Conservation (phyloP, 1,140 invertebrate genomes). For the Trachymyrmex cornetzi region DNA sequence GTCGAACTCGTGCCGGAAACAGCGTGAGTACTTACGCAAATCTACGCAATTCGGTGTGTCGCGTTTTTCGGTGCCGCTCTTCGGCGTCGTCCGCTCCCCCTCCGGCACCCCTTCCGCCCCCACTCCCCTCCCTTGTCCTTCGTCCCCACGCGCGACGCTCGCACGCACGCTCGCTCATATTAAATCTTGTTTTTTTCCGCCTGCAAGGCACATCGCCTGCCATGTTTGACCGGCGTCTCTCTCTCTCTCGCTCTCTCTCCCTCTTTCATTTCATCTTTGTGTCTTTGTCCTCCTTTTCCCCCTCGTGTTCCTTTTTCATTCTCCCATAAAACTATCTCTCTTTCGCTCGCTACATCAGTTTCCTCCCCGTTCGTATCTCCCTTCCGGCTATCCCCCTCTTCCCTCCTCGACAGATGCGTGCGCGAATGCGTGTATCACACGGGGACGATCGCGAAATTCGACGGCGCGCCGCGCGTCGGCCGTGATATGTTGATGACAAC, state of each 20-base stretch:
- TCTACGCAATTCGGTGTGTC: conserved; percentile 33
- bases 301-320: conserved; percentile 1
- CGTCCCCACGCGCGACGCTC: conserved; percentile 42
- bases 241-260: conserved; percentile 49
- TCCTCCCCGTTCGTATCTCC: conserved; percentile 20
- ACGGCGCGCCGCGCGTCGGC: neutral
- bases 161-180: conserved; percentile 58
- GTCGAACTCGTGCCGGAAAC: neutral
- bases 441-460: conserved; percentile 34
- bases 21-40: conserved; percentile 70
- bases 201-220: conserved; percentile 71
- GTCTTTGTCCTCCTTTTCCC: conserved; percentile 32
- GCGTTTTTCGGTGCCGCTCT: conserved; percentile 4
- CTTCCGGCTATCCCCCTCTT: neutral
- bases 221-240: conserved; percentile 72
- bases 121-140: neutral
- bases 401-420: neutral
- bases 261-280: neutral
- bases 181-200: conserved; percentile 76
- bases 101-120: too few species aligned
- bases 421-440: conserved; percentile 12
- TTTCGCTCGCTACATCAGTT: neutral
- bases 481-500: neutral
- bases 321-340: conserved; percentile 1
- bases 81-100: neutral